These are phyloP conservation scores for Eulemur macaco DNA, from an alignment of 2,113 vertebrate genomes.

Conservation along the genomic window DNA sequence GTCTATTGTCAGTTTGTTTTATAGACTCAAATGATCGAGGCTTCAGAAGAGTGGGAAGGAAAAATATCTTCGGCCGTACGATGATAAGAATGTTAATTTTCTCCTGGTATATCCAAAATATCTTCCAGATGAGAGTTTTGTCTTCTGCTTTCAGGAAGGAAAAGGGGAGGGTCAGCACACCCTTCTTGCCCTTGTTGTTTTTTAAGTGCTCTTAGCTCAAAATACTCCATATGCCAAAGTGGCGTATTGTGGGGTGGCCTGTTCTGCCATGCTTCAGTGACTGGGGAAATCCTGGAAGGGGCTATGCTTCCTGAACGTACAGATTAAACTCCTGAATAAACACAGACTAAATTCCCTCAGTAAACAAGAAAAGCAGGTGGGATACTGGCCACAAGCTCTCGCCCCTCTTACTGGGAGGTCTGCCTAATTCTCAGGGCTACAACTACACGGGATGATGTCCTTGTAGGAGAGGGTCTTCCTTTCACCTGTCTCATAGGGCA, in stretches of 20 bases:
- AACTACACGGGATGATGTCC: not conserved
- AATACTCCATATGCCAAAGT: not conserved
- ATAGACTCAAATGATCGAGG: not conserved
- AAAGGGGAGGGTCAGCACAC: not conserved
- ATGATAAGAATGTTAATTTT: not conserved
- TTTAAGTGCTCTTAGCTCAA: not conserved
- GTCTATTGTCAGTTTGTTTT: not conserved
- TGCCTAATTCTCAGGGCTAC: not conserved
- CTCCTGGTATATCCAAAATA: not conserved
- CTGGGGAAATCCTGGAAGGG: not conserved
- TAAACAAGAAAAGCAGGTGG: not conserved
- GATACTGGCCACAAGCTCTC: not conserved
- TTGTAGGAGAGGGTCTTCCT: slow-evolving; percentile 71
- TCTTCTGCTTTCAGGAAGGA: not conserved
- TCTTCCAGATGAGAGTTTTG: not conserved
- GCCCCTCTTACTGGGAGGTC: not conserved
- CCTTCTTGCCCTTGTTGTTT: not conserved
- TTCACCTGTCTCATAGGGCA: slow-evolving; percentile 69
- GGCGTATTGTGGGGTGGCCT: not conserved
- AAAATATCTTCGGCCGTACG: not conserved
- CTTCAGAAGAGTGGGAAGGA: not conserved
- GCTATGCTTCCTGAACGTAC: not conserved
- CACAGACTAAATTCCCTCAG: not conserved
- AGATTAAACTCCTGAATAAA: not conserved
- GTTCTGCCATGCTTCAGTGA: not conserved